Percentiles rank a stretch among this genome's conserved stretches.
Evolutionary conservation across 2,888 invertebrate species (phyloP).

Genomic region (Pocota personata): DNA sequence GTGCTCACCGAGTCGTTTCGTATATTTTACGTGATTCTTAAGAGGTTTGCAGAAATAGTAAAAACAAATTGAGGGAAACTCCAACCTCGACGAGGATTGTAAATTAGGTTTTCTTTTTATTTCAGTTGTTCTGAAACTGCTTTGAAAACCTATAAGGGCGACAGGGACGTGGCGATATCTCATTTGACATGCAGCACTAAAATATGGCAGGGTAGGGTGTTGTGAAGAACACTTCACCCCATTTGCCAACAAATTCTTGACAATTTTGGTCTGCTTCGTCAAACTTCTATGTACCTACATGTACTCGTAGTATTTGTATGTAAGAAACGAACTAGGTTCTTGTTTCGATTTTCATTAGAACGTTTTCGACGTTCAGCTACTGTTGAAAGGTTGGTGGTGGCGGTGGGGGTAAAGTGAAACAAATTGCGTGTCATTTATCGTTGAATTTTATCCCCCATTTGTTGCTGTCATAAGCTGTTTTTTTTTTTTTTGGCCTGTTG

Average conservation of each 20-base stretch:
- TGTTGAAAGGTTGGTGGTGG: constrained; percentile 16
- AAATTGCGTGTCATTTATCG: constrained; percentile 61
- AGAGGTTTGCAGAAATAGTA: constrained; percentile 54
- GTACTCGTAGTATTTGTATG: too few species aligned
- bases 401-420: constrained; percentile 50
- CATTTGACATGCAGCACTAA: constrained; percentile 45
- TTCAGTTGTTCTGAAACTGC: constrained; percentile 7
- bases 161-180: constrained; percentile 26
- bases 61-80: constrained; percentile 48
- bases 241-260: constrained; percentile 41
- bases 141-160: constrained; percentile 3
- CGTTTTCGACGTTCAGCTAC: constrained; percentile 31
- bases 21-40: constrained; percentile 68
- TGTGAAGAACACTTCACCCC: constrained; percentile 8
- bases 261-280: constrained; percentile 38
- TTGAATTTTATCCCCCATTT: constrained; percentile 65
- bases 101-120: constrained; percentile 42
- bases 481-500: constrained; percentile 21
- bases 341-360: constrained; percentile 47
- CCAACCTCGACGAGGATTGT: constrained; percentile 37
- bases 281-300: constrained; percentile 17
- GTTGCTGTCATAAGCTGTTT: constrained; percentile 51
- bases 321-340: constrained; percentile 23
- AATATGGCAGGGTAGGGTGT: neutral
- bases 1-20: constrained; percentile 64